A percentile compares a stretch with the other conserved stretches of the same genome.
Conservation (phyloP, 2,888 invertebrate genomes). For the Macrophya annulata region DNA sequence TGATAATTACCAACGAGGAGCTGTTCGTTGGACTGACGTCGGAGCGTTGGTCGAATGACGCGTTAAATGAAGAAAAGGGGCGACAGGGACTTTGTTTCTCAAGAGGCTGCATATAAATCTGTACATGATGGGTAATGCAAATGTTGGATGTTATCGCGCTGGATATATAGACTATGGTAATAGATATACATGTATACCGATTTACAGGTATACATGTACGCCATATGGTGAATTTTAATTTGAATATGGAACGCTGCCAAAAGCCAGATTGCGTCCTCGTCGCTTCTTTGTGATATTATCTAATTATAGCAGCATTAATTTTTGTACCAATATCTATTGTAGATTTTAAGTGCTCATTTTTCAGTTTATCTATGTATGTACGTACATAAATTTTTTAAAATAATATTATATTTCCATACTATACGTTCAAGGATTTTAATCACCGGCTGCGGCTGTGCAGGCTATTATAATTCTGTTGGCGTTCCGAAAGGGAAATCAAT, state of each 20-base stretch:
- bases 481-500: constrained; percentile 46
- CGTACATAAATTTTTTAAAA: not conserved
- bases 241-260: constrained; percentile 48
- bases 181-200: constrained; percentile 20
- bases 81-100: constrained; percentile 69
- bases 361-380: constrained; percentile 59
- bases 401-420: constrained; percentile 37
- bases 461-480: not conserved
- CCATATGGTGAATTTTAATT: constrained; percentile 28
- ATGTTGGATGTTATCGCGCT: constrained; percentile 36
- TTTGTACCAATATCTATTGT: constrained; percentile 79
- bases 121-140: constrained; percentile 33
- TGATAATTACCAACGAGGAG: constrained; percentile 63
- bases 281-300: constrained; percentile 72
- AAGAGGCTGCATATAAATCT: constrained; percentile 16
- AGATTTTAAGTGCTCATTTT: constrained; percentile 73
- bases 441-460: not conserved
- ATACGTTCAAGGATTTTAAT: constrained; percentile 29
- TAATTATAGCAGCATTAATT: constrained; percentile 76
- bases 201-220: constrained; percentile 18
- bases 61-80: constrained; percentile 74
- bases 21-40: constrained; percentile 77
- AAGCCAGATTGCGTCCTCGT: constrained; percentile 67
- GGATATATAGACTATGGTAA: constrained; percentile 27
- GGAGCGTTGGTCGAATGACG: constrained; percentile 77